Percentiles rank a stretch among this genome's conserved stretches.
Conservation (phyloP, 1,140 invertebrate species). For the Babylonia areolata region DNA sequence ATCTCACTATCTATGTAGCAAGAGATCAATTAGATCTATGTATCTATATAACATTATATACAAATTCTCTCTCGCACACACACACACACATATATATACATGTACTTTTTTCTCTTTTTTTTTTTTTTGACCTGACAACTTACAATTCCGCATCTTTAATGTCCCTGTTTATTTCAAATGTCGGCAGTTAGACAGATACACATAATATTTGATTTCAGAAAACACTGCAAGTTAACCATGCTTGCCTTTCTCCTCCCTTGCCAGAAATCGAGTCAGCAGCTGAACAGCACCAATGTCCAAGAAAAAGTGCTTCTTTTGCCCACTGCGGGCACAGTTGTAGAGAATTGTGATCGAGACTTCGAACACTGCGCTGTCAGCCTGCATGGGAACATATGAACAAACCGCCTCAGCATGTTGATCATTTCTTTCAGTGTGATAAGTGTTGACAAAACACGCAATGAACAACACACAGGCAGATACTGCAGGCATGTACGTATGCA, state of each 20-base stretch:
- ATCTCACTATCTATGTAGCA: no score
- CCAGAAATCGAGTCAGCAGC: not conserved
- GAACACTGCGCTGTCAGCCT: not conserved
- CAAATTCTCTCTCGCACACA: not conserved
- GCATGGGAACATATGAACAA: no score
- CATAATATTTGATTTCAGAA: no score
- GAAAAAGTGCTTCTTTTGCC: not conserved
- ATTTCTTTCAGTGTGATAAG: no score
- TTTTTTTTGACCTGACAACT: not conserved
- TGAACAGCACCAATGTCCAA: not conserved
- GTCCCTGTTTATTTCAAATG: not conserved
- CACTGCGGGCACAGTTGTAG: slow-evolving; percentile 17
- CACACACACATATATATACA: not conserved
- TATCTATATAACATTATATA: no score
- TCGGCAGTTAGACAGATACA: not conserved
- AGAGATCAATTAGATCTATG: no score
- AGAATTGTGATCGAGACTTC: not conserved
- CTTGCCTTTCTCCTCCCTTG: not conserved
- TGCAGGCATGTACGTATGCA: no score
- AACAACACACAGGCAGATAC: no score
- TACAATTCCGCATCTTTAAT: not conserved
- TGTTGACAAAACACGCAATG: no score
- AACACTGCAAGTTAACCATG: no score
- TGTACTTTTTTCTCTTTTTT: not conserved
- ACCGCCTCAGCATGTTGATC: no score